Percentiles rank a stretch among this genome's conserved stretches.
Evolutionary conservation across 2,888 invertebrate genomes (phyloP).

Genomic region (Dicroscelio sp.): DNA sequence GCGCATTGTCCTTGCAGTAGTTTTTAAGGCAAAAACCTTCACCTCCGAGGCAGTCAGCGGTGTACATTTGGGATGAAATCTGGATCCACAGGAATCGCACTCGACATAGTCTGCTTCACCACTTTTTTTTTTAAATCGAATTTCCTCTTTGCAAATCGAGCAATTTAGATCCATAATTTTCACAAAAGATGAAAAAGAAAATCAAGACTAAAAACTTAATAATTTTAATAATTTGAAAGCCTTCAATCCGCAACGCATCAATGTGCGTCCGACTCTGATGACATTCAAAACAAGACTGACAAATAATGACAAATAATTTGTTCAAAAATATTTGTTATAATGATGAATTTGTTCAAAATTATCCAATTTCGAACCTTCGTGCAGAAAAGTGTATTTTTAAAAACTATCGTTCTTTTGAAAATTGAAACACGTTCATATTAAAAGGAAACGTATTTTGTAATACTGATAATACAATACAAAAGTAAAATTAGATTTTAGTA

Average conservation of each 20-base stretch:
- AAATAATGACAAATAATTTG: too few species aligned
- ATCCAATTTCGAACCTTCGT: too few species aligned
- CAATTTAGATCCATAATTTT: not conserved
- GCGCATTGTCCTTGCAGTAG: not conserved
- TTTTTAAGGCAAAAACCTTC: not conserved
- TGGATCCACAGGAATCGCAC: not conserved
- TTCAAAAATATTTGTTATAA: too few species aligned
- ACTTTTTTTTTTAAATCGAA: not conserved
- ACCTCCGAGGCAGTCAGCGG: not conserved
- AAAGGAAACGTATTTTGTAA: too few species aligned
- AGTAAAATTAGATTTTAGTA: too few species aligned
- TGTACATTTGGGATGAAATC: not conserved
- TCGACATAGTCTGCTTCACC: not conserved
- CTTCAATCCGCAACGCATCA: not conserved
- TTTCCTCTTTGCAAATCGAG: not conserved
- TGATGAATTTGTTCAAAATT: not conserved
- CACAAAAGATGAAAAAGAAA: not conserved
- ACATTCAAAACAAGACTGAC: slow-evolving; percentile 1
- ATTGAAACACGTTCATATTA: too few species aligned
- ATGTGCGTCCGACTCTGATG: not conserved
- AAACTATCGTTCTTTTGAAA: too few species aligned
- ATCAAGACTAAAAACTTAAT: not conserved
- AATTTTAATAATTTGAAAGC: not conserved
- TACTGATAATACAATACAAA: too few species aligned
- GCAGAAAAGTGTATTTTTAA: too few species aligned